Percentiles rank a stretch among this genome's conserved stretches.
These are phyloP conservation scores for Cheilosia variabilis DNA, from an alignment of 2,888 invertebrate genomes.

Conservation along the genomic window DNA sequence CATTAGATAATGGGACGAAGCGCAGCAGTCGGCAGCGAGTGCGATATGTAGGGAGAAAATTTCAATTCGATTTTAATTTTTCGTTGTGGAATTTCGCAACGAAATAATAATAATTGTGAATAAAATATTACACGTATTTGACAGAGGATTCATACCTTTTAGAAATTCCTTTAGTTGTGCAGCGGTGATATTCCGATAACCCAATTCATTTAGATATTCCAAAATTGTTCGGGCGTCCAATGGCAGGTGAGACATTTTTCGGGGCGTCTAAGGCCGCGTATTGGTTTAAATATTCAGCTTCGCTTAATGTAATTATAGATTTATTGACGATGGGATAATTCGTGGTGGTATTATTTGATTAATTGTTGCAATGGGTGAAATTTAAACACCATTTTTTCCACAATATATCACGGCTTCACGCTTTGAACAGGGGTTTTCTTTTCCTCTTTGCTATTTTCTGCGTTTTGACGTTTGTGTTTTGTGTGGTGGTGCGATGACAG, in stretches of 20 bases:
- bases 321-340: neutral
- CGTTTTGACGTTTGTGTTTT: slow-evolving; percentile 68
- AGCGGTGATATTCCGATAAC: slow-evolving; percentile 90
- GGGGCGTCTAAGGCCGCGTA: slow-evolving; percentile 63
- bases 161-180: slow-evolving; percentile 91
- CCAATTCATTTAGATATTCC: slow-evolving; percentile 89
- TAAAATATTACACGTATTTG: slow-evolving; percentile 45
- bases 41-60: slow-evolving; percentile 25
- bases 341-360: slow-evolving; percentile 36
- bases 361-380: slow-evolving; percentile 45
- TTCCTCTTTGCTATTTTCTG: slow-evolving; percentile 32
- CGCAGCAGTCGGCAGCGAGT: slow-evolving; percentile 40
- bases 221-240: slow-evolving; percentile 90
- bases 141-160: slow-evolving; percentile 85
- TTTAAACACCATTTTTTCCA: slow-evolving; percentile 71
- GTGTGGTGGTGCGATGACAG: slow-evolving; percentile 46
- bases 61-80: slow-evolving; percentile 25
- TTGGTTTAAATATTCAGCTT: slow-evolving; percentile 23
- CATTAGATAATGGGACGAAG: slow-evolving; percentile 73
- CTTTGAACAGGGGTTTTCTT: slow-evolving; percentile 50
- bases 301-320: neutral
- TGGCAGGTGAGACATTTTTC: slow-evolving; percentile 83
- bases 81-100: slow-evolving; percentile 42
- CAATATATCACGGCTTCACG: slow-evolving; percentile 66
- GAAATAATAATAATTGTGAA: slow-evolving; percentile 42